Percentiles rank a stretch among this genome's conserved stretches.
Evolutionary conservation across 2,797 vertebrate genomes (phyloP).

Genomic region (Arrhamphus sclerolepis): DNA sequence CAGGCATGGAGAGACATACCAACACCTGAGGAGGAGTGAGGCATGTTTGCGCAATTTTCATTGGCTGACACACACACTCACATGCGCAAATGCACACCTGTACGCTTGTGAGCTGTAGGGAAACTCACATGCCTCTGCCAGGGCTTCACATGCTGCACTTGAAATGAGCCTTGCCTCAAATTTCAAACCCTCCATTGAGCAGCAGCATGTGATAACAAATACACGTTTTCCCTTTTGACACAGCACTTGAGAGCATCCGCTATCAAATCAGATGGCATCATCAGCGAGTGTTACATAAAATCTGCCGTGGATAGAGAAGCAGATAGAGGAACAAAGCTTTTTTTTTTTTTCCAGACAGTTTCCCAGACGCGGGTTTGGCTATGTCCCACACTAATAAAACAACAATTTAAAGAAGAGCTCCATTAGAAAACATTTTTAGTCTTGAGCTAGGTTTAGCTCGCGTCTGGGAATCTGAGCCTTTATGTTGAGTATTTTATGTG

Average conservation of each 20-base stretch:
- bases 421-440: neutral
- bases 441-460: neutral
- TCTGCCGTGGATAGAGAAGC: neutral
- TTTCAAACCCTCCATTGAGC: slow-evolving; percentile 14
- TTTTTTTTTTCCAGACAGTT: neutral
- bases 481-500: slow-evolving; percentile 1
- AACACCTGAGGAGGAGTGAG: slow-evolving; percentile 22
- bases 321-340: neutral
- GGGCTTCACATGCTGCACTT: slow-evolving; percentile 12
- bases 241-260: neutral
- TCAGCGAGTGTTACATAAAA: slow-evolving; percentile 1
- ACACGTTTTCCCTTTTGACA: slow-evolving; percentile 10
- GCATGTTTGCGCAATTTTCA: slow-evolving; percentile 29
- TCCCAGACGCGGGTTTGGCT: neutral
- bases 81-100: slow-evolving; percentile 5
- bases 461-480: neutral
- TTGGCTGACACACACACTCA: slow-evolving; percentile 9
- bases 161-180: neutral
- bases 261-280: slow-evolving; percentile 5
- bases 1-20: slow-evolving; percentile 36
- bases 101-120: slow-evolving; percentile 12
- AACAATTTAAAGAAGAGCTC: neutral
- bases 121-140: neutral
- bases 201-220: slow-evolving; percentile 11
- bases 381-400: neutral